Base-by-base conservation (phyloP, 2,113 vertebrate genomes). In the Larimichthys crocea region DNA sequence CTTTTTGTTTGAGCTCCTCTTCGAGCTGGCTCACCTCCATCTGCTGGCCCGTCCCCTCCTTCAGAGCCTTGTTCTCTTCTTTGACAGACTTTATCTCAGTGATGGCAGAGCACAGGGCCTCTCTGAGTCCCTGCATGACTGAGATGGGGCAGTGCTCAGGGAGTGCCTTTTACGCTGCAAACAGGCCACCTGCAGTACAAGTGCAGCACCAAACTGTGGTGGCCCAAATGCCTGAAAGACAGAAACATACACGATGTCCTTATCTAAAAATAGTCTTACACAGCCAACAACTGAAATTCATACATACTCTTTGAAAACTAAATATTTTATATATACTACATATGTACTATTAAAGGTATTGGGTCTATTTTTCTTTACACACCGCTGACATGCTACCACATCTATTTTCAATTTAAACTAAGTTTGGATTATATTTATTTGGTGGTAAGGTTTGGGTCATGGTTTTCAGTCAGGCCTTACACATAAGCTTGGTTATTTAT, bases 1-100 rank as follows among this genome's bases (percentile, higher is more conserved):
- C 17, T 44, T 68, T 72, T 40, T 68, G 5, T 62, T 76, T 60
- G 14, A 74, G 20, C 69, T 59, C 17, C 49, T 64, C 10, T 74
- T 22, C 1, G 49, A 75, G 20, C n/a, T 20, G 57, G 0, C 14
- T 79, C 16, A 74, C 59, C 53, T 50, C 63, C 48, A 2, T 11
- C 48, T 42, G 8, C 20, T 15, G 64, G 42, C 60, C 46, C 50
- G 26, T 52, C 55, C 67, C 50, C 31, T 68, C 56, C 66, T 57
- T 79, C n/a, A 46, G 44, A 53, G 48, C 29, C n/a, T 50, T n/a
- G 14, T 65, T 66, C 16, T 75, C 49, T 40, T 57, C 44, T 35
- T 57, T 42, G 6, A 67, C 44, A 76, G 60, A 76, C 16, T 65
- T 63, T 24, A 50, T 61, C 17, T 72, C 31, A 55, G 26, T 65